phyloP scores from a whole-genome alignment of 2,888 invertebrate species.

The Enchytraeus crypticus region DNA sequence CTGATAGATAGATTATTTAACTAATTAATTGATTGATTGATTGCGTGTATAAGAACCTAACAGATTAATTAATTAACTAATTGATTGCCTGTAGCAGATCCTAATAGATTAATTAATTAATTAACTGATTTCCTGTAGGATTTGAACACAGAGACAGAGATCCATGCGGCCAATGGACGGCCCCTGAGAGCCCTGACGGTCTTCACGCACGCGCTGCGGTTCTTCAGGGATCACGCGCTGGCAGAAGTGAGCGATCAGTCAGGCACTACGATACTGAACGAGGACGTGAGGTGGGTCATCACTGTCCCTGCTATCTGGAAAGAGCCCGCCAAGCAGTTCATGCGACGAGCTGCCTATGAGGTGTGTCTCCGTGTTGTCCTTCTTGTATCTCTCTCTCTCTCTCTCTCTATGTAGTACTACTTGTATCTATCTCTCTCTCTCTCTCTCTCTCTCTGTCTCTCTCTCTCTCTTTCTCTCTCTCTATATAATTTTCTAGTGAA shows the following conservation, averaged over 20 bases:
- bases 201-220: conserved; percentile 52
- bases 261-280: conserved; percentile 47
- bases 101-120: no score
- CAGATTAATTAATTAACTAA: no score
- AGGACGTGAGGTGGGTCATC: conserved; percentile 54
- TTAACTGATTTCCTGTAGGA: no score
- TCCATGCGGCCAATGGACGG: conserved; percentile 52
- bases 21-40: no score
- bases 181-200: conserved; percentile 50
- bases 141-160: conserved; percentile 49
- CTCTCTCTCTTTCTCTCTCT: no score
- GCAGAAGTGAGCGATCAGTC: conserved; percentile 47
- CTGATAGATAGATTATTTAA: no score
- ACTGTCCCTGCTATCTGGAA: conserved; percentile 57
- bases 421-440: no score
- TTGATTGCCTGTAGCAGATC: no score
- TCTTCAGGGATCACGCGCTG: conserved; percentile 53
- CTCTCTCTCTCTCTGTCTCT: neutral
- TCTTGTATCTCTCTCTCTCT: no score
- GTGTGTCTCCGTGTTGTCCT: conserved; percentile 42
- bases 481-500: no score
- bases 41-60: no score
- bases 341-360: conserved; percentile 54
- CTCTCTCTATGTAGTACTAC: no score
- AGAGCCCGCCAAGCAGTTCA: conserved; percentile 55